phyloP scores from a whole-genome alignment of 1,140 invertebrate genomes.

The Druon quercuslanigerum region DNA sequence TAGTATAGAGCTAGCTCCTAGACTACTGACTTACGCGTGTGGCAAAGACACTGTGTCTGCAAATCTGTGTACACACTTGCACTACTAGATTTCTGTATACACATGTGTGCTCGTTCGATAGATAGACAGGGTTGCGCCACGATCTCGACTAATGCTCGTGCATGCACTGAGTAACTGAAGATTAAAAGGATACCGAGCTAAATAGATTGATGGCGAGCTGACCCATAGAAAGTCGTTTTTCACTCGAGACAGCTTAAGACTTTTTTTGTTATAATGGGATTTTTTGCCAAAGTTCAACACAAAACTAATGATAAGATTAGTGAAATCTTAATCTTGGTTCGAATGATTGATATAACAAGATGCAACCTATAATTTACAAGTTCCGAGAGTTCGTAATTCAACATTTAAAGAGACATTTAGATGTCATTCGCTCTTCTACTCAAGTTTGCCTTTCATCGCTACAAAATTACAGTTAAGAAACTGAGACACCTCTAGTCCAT shows the following conservation, averaged over 20 bases:
- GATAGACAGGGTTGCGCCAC: conserved; percentile 36
- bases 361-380: too few relatives aligned
- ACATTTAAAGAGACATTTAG: too few relatives aligned
- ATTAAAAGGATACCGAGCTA: background rate
- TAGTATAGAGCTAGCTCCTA: background rate
- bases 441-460: too few relatives aligned
- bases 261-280: background rate
- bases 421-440: too few relatives aligned
- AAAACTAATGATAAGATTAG: too few relatives aligned
- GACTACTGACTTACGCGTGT: conserved; percentile 35
- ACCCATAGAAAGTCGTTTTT: too few relatives aligned
- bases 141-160: conserved; percentile 31
- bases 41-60: conserved; percentile 39
- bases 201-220: conserved; percentile 5
- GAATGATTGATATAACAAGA: background rate
- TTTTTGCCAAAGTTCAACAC: background rate
- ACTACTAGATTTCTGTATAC: background rate
- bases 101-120: background rate
- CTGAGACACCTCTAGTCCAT: too few relatives aligned
- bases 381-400: too few relatives aligned
- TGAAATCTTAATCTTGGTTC: background rate
- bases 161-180: conserved; percentile 37
- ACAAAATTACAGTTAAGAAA: too few relatives aligned
- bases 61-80: background rate
- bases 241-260: too few relatives aligned